These are phyloP conservation scores for Hypomecis atomaria DNA, from an alignment of 2,888 invertebrate species.

Conservation along the genomic window DNA sequence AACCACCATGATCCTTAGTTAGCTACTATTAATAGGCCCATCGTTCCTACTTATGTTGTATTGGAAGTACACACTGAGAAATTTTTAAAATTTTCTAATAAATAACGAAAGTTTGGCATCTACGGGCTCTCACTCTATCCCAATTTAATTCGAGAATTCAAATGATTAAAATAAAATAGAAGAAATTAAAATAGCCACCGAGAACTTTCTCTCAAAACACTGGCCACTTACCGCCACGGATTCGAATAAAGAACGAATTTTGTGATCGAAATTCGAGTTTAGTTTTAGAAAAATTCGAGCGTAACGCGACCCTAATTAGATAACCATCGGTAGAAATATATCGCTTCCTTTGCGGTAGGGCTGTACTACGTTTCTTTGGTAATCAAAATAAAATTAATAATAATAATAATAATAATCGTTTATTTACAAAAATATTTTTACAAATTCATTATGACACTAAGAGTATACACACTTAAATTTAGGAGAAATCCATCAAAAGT, in stretches of 20 bases:
- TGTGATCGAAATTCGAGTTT: constrained; percentile 41
- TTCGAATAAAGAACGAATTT: constrained; percentile 43
- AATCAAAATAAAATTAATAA: not conserved
- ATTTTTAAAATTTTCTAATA: no score
- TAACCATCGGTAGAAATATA: constrained; percentile 62
- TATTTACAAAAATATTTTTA: no score
- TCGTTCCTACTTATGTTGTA: no score
- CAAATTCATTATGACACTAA: no score
- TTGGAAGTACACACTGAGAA: no score
- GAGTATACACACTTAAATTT: no score
- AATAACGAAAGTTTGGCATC: no score
- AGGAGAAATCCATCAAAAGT: no score
- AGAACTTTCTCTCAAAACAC: constrained; percentile 39
- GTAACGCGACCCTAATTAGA: constrained; percentile 60
- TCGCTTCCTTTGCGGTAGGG: constrained; percentile 56
- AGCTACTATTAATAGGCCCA: no score
- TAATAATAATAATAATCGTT: no score
- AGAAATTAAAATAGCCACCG: constrained; percentile 36
- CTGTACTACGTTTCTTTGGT: constrained; percentile 14
- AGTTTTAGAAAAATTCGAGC: constrained; percentile 52
- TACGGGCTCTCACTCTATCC: not conserved
- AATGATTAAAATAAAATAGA: constrained; percentile 36
- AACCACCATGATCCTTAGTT: no score
- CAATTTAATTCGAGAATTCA: constrained; percentile 35
- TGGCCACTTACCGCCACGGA: constrained; percentile 23